Percentiles rank a stretch among this genome's conserved stretches.
Evolutionary conservation across 2,888 invertebrate genomes (phyloP).

Genomic region (Morpho deidamia): DNA sequence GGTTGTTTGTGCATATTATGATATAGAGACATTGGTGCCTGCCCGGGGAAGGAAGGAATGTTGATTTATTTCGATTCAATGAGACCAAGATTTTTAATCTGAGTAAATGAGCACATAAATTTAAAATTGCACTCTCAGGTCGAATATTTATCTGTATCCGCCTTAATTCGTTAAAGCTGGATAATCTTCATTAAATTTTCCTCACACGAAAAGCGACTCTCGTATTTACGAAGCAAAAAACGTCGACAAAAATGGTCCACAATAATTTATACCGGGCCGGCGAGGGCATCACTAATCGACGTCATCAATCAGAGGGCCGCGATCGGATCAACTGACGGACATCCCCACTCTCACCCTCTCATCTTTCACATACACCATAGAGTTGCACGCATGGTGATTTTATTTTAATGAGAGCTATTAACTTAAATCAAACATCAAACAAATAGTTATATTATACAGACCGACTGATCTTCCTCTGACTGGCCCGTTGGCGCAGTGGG

Average conservation of each 20-base stretch:
- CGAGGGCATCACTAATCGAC: slow-evolving; percentile 75
- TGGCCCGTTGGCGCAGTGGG: too few species aligned
- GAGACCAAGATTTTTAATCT: too few species aligned
- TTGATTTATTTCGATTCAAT: background rate
- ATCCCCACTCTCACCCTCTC: slow-evolving; percentile 32
- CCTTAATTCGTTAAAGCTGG: slow-evolving; percentile 14
- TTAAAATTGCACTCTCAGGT: too few species aligned
- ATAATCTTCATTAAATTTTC: slow-evolving; percentile 31
- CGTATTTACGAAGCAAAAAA: slow-evolving; percentile 65
- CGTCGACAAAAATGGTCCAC: slow-evolving; percentile 42
- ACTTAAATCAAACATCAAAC: too few species aligned
- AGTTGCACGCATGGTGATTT: slow-evolving; percentile 28
- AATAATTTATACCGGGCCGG: slow-evolving; percentile 67
- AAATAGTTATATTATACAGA: background rate
- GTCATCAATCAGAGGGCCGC: slow-evolving; percentile 70
- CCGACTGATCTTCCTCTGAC: too few species aligned
- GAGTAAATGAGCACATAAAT: too few species aligned
- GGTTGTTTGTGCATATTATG: too few species aligned
- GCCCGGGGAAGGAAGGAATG: background rate
- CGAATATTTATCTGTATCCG: slow-evolving; percentile 9
- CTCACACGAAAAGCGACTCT: slow-evolving; percentile 46
- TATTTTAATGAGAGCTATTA: slow-evolving; percentile 26
- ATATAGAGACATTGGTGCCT: background rate
- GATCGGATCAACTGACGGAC: slow-evolving; percentile 73
- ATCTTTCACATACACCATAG: slow-evolving; percentile 14